phyloP scores from a whole-genome alignment of 1,140 invertebrate species.

The Tetramorium alpestre region DNA sequence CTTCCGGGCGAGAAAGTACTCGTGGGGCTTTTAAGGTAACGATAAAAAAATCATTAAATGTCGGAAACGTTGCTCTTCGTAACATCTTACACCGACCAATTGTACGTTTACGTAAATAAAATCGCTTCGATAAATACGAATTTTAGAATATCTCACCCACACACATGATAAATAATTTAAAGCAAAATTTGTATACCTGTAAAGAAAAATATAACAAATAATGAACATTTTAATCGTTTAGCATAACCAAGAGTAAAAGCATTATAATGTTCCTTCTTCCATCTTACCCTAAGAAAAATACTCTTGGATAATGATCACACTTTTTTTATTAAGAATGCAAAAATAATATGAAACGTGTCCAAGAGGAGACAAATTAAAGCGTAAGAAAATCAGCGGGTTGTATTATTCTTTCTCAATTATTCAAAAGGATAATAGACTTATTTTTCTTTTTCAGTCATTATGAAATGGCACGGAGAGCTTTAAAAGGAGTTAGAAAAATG shows the following conservation, averaged over 20 bases:
- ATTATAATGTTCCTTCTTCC: neutral
- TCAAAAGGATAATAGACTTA: conserved; percentile 6
- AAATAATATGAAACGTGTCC: neutral
- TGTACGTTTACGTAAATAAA: conserved; percentile 23
- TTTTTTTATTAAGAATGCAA: neutral
- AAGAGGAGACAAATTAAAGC: neutral
- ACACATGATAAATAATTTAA: conserved; percentile 9
- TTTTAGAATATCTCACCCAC: neutral
- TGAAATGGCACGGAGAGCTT: conserved; percentile 3
- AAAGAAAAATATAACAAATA: neutral
- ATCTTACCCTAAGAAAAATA: neutral
- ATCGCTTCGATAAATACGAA: neutral
- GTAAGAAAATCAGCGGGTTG: neutral
- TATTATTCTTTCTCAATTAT: neutral
- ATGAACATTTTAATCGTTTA: conserved; percentile 1
- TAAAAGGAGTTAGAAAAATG: conserved; percentile 30
- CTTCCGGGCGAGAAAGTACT: conserved; percentile 5
- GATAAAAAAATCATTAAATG: conserved; percentile 56
- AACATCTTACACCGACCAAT: conserved; percentile 12
- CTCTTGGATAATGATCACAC: neutral
- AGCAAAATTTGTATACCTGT: neutral
- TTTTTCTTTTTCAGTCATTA: conserved; percentile 24
- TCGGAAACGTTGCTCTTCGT: neutral
- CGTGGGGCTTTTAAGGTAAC: conserved; percentile 7
- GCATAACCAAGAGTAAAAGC: neutral